A percentile compares a stretch with the other conserved stretches of the same genome.
phyloP scores from a whole-genome alignment of 37 sponge, comb jelly and placozoan genomes.

The Mnemiopsis leidyi region DNA sequence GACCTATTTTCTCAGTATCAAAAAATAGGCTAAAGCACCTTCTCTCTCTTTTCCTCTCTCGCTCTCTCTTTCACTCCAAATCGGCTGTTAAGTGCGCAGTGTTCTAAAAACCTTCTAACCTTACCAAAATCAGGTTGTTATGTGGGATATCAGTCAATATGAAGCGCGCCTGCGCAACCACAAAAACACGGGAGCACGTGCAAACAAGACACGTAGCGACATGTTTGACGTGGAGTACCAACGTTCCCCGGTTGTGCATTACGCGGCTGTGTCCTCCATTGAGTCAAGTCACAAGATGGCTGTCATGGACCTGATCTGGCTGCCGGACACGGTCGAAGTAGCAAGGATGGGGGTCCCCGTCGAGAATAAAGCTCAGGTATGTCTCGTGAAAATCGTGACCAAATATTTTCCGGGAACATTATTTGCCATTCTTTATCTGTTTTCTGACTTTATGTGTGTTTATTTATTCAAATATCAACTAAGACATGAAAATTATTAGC shows the following conservation, averaged over 20 bases:
- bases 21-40: no score
- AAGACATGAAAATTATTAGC: no score
- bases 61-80: no score
- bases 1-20: no score
- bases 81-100: no score
- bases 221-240: constrained; percentile 63
- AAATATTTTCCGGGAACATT: no score
- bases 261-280: constrained; percentile 80
- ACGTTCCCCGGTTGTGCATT: constrained; percentile 73
- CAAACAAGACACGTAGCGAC: constrained; percentile 60
- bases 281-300: constrained; percentile 82
- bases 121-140: constrained; percentile 81
- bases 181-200: constrained; percentile 66
- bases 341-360: constrained; percentile 64
- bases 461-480: no score
- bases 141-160: constrained; percentile 89
- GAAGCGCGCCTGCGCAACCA: constrained; percentile 75
- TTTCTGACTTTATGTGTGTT: no score
- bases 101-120: no score
- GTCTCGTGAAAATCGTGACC: no score
- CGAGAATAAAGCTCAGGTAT: constrained; percentile 68
- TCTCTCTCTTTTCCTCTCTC: no score
- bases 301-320: constrained; percentile 83
- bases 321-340: constrained; percentile 89
- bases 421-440: no score